phyloP scores from a whole-genome alignment of 2,113 vertebrate species.

The Lontra canadensis region DNA sequence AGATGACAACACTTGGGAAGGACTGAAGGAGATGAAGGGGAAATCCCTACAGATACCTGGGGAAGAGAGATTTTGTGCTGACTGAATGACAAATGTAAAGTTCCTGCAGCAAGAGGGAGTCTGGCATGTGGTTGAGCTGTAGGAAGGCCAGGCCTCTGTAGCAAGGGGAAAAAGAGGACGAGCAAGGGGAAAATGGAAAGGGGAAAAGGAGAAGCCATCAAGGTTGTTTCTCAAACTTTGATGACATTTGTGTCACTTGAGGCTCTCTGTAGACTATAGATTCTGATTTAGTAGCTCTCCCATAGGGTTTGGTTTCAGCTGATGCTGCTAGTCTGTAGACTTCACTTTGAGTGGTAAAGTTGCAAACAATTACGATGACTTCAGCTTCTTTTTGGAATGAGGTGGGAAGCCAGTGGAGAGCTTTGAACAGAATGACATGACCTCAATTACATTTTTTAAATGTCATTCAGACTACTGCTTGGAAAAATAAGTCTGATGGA shows the following conservation, averaged over 20 bases:
- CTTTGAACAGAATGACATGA: background rate
- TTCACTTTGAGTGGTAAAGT: background rate
- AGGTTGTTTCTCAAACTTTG: background rate
- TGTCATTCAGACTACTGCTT: background rate
- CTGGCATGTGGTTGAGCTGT: background rate
- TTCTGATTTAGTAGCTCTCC: background rate
- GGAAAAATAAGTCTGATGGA: background rate
- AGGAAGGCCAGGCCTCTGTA: background rate
- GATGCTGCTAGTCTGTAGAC: background rate
- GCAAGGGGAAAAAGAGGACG: background rate
- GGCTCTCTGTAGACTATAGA: background rate
- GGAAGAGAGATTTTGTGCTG: background rate
- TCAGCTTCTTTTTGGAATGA: background rate
- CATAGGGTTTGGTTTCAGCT: background rate
- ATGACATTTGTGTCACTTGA: background rate
- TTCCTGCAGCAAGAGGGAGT: background rate
- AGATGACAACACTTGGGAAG: background rate
- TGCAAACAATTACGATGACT: background rate
- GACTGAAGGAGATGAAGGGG: background rate
- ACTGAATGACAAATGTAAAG: background rate
- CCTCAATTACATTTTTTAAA: background rate
- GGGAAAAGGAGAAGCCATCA: background rate
- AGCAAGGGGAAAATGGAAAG: background rate
- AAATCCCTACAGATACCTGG: background rate
- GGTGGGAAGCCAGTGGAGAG: background rate